phyloP scores from a whole-genome alignment of 2,888 invertebrate species.

The Habrosyne pyritoides region DNA sequence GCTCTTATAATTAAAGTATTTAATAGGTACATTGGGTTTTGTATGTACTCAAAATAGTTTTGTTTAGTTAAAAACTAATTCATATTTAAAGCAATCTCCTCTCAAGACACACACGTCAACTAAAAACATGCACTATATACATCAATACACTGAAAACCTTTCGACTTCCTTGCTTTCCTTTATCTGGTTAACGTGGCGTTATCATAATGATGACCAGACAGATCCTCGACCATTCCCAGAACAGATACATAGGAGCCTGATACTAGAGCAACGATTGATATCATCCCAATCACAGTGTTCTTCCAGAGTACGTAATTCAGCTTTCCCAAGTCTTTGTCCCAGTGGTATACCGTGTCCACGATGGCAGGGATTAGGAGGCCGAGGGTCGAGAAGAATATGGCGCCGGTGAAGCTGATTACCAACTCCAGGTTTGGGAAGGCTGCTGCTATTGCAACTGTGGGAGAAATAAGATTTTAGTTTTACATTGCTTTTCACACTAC shows the following conservation, averaged over 20 bases:
- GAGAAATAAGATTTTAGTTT: background rate
- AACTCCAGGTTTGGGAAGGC: slow-evolving; percentile 93
- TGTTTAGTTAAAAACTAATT: too few relatives aligned
- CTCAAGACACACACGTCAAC: too few relatives aligned
- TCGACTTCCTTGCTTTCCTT: too few relatives aligned
- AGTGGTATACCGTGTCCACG: slow-evolving; percentile 87
- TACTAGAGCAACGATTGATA: slow-evolving; percentile 61
- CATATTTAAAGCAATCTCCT: too few relatives aligned
- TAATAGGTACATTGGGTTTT: too few relatives aligned
- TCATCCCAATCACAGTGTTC: slow-evolving; percentile 76
- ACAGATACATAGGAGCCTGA: slow-evolving; percentile 72
- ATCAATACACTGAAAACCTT: too few relatives aligned
- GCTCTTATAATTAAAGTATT: too few relatives aligned
- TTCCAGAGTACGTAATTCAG: slow-evolving; percentile 87
- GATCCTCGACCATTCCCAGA: slow-evolving; percentile 62
- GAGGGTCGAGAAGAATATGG: slow-evolving; percentile 88
- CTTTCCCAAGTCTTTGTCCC: slow-evolving; percentile 86
- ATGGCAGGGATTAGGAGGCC: slow-evolving; percentile 90
- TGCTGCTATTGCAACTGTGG: slow-evolving; percentile 88
- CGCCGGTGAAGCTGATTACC: slow-evolving; percentile 94
- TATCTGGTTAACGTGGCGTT: slow-evolving; percentile 36
- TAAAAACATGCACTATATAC: too few relatives aligned
- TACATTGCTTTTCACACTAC: background rate
- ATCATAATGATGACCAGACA: slow-evolving; percentile 21
- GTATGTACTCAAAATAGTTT: too few relatives aligned